Percentiles rank a stretch among this genome's conserved stretches.
Evolutionary conservation across 92 coral and sea anemone genomes (phyloP).

Genomic region (Bergia sp.): DNA sequence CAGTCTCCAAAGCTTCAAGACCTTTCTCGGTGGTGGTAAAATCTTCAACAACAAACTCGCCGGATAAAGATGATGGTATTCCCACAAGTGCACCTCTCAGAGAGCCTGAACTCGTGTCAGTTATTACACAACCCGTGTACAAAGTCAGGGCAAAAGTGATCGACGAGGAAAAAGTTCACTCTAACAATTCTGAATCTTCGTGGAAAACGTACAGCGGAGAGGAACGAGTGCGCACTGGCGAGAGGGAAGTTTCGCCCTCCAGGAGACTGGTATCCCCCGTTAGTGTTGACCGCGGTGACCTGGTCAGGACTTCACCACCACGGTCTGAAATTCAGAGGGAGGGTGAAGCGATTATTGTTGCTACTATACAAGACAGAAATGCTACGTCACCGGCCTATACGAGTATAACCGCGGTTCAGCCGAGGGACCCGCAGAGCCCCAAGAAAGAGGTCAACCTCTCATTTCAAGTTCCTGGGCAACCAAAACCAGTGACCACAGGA

Average conservation of each 20-base stretch:
- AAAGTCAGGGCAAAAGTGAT: slow-evolving; percentile 39
- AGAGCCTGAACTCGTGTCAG: slow-evolving; percentile 9
- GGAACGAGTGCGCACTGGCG: neutral
- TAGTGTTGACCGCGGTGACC: neutral
- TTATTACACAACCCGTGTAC: slow-evolving; percentile 35
- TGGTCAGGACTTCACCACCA: neutral
- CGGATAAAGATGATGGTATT: neutral
- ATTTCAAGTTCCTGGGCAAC: slow-evolving; percentile 75
- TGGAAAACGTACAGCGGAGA: slow-evolving; percentile 17
- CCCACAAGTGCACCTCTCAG: neutral
- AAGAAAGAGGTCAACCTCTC: slow-evolving; percentile 66
- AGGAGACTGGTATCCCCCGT: neutral
- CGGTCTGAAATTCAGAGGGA: neutral
- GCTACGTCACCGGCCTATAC: slow-evolving; percentile 57
- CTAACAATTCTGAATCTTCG: neutral
- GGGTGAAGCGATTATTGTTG: slow-evolving; percentile 1
- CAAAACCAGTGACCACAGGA: slow-evolving; percentile 37
- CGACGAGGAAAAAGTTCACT: slow-evolving; percentile 38
- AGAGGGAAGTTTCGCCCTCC: neutral
- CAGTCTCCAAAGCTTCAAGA: slow-evolving; percentile 37
- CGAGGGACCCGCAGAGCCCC: slow-evolving; percentile 35
- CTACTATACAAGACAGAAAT: slow-evolving; percentile 16
- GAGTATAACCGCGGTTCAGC: slow-evolving; percentile 35
- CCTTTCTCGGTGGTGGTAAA: slow-evolving; percentile 43
- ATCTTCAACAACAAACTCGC: slow-evolving; percentile 22